A percentile compares a stretch with the other conserved stretches of the same genome.
These are phyloP conservation scores for Brachyptera risi DNA, from an alignment of 2,888 invertebrate genomes.

Conservation along the genomic window DNA sequence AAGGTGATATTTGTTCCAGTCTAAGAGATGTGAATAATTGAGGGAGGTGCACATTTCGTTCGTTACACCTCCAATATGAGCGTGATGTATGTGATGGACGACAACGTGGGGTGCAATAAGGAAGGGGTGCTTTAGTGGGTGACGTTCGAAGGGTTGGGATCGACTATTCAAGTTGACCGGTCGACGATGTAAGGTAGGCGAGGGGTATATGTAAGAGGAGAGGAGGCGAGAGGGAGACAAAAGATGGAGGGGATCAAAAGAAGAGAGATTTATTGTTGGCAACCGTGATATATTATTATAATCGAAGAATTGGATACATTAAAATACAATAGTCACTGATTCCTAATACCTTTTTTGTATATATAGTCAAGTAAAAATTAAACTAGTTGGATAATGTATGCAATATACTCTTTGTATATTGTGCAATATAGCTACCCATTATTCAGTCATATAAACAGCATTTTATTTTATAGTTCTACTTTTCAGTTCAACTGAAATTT, in stretches of 20 bases:
- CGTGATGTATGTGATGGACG: too few species aligned
- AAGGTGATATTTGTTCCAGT: too few species aligned
- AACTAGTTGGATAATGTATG: too few species aligned
- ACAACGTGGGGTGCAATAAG: not conserved
- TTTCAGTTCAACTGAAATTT: too few species aligned
- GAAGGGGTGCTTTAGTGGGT: not conserved
- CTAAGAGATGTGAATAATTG: too few species aligned
- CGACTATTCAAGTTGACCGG: not conserved
- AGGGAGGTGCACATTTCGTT: too few species aligned
- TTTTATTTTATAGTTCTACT: too few species aligned
- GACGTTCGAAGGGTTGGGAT: not conserved
- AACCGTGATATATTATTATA: not conserved
- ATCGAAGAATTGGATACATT: not conserved
- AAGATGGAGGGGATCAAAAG: not conserved
- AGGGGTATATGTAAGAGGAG: not conserved
- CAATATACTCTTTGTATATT: too few species aligned
- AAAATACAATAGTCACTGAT: not conserved
- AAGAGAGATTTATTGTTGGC: not conserved
- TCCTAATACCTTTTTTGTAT: not conserved
- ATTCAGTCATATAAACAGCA: too few species aligned
- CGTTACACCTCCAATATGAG: too few species aligned
- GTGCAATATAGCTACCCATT: too few species aligned
- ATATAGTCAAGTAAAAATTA: not conserved
- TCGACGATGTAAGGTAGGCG: not conserved
- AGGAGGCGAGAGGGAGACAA: not conserved